Percentiles rank a stretch among this genome's conserved stretches.
Evolutionary conservation across 1,140 invertebrate species (phyloP).

Genomic region (Saccostrea glomerata): DNA sequence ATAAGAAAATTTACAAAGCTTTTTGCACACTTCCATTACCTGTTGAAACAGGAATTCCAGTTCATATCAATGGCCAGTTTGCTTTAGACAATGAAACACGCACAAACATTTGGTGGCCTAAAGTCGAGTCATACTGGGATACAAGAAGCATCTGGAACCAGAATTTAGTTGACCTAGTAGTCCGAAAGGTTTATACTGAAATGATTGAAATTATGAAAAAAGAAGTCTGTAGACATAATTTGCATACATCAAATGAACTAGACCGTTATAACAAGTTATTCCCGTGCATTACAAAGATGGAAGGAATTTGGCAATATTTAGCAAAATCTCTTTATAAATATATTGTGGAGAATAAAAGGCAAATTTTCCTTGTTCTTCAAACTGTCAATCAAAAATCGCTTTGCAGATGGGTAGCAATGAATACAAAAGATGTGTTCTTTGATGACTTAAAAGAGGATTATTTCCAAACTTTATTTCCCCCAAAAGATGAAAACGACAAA

Average conservation of each 20-base stretch:
- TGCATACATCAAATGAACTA: no score
- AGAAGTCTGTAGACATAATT: not conserved
- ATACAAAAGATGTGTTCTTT: not conserved
- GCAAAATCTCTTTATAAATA: not conserved
- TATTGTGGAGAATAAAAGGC: not conserved
- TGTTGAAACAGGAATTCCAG: conserved; percentile 71
- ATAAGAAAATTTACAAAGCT: no score
- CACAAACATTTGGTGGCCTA: conserved; percentile 67
- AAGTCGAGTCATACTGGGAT: not conserved
- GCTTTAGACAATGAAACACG: conserved; percentile 73
- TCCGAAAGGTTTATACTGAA: not conserved
- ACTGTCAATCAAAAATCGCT: no score
- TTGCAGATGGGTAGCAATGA: not conserved
- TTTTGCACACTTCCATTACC: conserved; percentile 76
- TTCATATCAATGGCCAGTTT: conserved; percentile 77
- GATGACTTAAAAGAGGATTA: not conserved
- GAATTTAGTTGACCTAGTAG: not conserved
- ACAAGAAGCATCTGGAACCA: conserved; percentile 53
- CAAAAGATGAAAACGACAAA: not conserved
- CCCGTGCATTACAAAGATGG: not conserved
- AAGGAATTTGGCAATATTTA: not conserved
- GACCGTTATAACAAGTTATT: not conserved
- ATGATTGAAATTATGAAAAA: not conserved
- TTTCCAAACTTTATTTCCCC: not conserved
- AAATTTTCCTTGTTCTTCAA: not conserved